Conservation (phyloP, 2,888 invertebrate genomes). For the Metalampra italica region DNA sequence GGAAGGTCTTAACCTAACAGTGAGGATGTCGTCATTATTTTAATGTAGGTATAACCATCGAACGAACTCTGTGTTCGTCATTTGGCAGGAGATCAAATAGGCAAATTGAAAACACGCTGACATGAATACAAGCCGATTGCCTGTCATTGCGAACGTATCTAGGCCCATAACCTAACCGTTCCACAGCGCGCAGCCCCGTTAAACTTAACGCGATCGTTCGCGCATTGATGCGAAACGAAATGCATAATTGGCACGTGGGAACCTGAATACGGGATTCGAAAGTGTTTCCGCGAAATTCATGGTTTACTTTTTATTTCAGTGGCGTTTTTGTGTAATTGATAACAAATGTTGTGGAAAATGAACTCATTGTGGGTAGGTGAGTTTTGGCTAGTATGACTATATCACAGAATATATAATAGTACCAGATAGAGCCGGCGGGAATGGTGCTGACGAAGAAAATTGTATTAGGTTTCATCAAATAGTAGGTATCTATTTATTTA, state of each 20-base stretch:
- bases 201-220: conserved; percentile 19
- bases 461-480: too few relatives aligned
- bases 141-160: conserved; percentile 22
- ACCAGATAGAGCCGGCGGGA: too few relatives aligned
- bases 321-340: neutral
- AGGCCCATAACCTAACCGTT: conserved; percentile 30
- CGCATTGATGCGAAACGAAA: conserved; percentile 31
- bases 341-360: neutral
- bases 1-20: too few relatives aligned
- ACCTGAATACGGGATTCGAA: conserved; percentile 15
- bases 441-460: too few relatives aligned
- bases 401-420: too few relatives aligned
- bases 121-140: conserved; percentile 9
- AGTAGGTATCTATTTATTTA: too few relatives aligned
- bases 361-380: too few relatives aligned
- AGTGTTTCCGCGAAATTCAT: neutral
- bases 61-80: neutral
- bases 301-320: neutral
- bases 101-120: neutral
- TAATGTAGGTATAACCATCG: too few relatives aligned
- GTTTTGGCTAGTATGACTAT: too few relatives aligned
- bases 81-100: neutral
- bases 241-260: conserved; percentile 51
- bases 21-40: too few relatives aligned
- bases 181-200: conserved; percentile 25